These are phyloP conservation scores for Cantharis rustica DNA, from an alignment of 2,888 invertebrate genomes.

Conservation along the genomic window DNA sequence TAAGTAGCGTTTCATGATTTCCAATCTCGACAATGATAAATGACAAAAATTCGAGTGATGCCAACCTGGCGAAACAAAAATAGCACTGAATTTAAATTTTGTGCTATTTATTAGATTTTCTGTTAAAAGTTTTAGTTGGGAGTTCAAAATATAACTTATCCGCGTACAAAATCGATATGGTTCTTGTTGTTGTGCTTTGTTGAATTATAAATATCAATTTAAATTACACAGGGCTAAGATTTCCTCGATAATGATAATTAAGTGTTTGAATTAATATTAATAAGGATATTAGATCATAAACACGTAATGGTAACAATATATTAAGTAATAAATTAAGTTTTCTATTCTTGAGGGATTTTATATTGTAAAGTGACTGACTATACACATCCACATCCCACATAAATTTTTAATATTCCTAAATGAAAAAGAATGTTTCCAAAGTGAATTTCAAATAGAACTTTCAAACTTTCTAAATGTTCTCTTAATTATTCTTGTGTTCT, in stretches of 20 bases:
- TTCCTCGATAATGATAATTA: not conserved
- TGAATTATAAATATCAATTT: not conserved
- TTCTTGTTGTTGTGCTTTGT: not conserved
- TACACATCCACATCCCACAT: not conserved
- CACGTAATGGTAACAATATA: conserved; percentile 9
- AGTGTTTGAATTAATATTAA: conserved; percentile 6
- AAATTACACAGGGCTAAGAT: not conserved
- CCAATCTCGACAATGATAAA: too few relatives aligned
- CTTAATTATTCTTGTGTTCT: not conserved
- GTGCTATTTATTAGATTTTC: too few relatives aligned
- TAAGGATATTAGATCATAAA: conserved; percentile 8
- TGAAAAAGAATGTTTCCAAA: not conserved
- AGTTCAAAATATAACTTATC: not conserved
- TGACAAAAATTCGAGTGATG: too few relatives aligned
- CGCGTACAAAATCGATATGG: not conserved
- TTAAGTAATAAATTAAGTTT: conserved; percentile 19
- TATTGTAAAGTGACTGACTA: not conserved
- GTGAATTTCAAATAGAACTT: not conserved
- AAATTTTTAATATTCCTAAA: not conserved
- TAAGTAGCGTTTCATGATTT: too few relatives aligned
- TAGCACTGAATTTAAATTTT: too few relatives aligned
- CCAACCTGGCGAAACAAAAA: too few relatives aligned
- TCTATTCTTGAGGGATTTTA: conserved; percentile 2
- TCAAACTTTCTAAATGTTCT: not conserved
- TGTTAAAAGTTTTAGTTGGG: too few relatives aligned